Conservation (phyloP, 2,888 invertebrate species). For the Tachina fera region DNA sequence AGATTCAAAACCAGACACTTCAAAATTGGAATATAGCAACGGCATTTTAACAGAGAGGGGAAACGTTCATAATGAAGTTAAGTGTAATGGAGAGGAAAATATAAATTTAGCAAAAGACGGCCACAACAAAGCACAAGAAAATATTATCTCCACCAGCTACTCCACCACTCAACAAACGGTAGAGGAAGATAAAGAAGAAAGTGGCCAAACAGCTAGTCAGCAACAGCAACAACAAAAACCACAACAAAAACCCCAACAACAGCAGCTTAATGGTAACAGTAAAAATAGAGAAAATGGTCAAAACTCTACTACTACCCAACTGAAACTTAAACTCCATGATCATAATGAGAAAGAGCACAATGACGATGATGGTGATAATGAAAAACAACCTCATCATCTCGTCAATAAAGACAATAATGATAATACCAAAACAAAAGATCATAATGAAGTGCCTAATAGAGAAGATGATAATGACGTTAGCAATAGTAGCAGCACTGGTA, state of each 20-base stretch:
- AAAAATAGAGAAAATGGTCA: slow-evolving; percentile 68
- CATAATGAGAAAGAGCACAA: slow-evolving; percentile 61
- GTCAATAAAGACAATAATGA: slow-evolving; percentile 68
- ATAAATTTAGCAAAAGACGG: slow-evolving; percentile 26
- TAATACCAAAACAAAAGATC: slow-evolving; percentile 29
- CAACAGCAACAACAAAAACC: slow-evolving; percentile 46
- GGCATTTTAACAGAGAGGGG: slow-evolving; percentile 46
- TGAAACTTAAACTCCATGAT: slow-evolving; percentile 55
- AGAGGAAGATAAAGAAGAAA: slow-evolving; percentile 73
- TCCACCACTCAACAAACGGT: slow-evolving; percentile 61
- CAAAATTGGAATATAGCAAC: slow-evolving; percentile 37
- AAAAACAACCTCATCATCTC: slow-evolving; percentile 38
- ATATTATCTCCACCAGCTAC: slow-evolving; percentile 73
- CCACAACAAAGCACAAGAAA: slow-evolving; percentile 42
- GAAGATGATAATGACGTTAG: slow-evolving; percentile 65
- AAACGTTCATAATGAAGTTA: slow-evolving; percentile 68
- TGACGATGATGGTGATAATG: slow-evolving; percentile 29
- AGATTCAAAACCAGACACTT: slow-evolving; percentile 4
- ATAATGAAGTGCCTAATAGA: slow-evolving; percentile 55
- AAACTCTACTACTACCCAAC: slow-evolving; percentile 35
- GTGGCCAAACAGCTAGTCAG: slow-evolving; percentile 67
- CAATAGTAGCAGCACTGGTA: slow-evolving; percentile 31
- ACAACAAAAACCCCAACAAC: slow-evolving; percentile 44
- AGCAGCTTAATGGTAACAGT: slow-evolving; percentile 69
- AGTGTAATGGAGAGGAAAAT: slow-evolving; percentile 45